Percentiles rank a stretch among this genome's conserved stretches.
Conservation (phyloP, 2,888 invertebrate genomes). For the Mycogona germanica region DNA sequence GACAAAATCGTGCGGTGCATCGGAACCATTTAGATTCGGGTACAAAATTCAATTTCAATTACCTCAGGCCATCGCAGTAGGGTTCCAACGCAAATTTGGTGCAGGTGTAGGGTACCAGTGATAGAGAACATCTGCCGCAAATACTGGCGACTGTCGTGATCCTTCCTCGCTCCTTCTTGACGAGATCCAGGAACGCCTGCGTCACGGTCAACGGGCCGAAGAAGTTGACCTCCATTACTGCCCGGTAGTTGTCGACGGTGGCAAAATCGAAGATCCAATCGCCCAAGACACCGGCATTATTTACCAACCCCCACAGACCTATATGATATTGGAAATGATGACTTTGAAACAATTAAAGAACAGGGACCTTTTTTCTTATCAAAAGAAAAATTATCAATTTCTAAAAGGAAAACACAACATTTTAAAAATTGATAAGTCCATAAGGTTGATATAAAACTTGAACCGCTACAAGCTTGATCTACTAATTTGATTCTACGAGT, state of each 20-base stretch:
- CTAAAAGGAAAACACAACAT: too few species aligned
- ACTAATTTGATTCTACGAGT: too few species aligned
- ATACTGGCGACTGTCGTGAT: conserved; percentile 11
- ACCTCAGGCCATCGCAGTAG: conserved; percentile 14
- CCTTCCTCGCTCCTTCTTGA: conserved; percentile 13
- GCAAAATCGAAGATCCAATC: conserved; percentile 8
- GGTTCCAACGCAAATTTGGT: conserved; percentile 15
- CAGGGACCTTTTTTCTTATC: too few species aligned
- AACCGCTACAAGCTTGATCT: too few species aligned
- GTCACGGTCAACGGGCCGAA: conserved; percentile 11
- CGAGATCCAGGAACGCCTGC: conserved; percentile 7
- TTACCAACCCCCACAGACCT: conserved; percentile 18
- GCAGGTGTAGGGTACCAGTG: conserved; percentile 8
- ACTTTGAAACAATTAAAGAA: too few species aligned
- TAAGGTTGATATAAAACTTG: too few species aligned
- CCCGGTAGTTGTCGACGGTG: conserved; percentile 12
- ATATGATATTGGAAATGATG: too few species aligned
- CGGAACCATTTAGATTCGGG: too few species aligned
- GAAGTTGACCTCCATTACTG: conserved; percentile 15
- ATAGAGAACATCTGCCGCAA: not conserved
- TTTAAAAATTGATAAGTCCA: too few species aligned
- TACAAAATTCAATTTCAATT: too few species aligned
- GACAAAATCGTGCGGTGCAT: too few species aligned
- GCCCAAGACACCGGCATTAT: conserved; percentile 15
- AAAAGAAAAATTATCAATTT: too few species aligned